Conservation (phyloP, 2,797 vertebrate genomes). For the Petrocephalus schoutedeni region DNA sequence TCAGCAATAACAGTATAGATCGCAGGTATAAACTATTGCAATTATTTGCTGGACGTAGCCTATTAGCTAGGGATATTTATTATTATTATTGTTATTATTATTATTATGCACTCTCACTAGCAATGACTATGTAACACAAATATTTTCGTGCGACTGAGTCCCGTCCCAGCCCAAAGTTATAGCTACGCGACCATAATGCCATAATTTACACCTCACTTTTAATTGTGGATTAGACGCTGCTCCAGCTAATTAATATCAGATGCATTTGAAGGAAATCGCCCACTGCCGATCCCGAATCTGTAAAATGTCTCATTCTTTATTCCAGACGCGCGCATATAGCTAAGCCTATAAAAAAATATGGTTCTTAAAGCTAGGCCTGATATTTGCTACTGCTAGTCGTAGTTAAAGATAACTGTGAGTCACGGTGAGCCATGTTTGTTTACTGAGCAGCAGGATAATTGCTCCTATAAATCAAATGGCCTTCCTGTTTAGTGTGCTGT, state of each 20-base stretch:
- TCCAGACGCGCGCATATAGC: not conserved
- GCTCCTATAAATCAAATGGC: not conserved
- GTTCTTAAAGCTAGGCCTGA: not conserved
- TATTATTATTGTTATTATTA: not conserved
- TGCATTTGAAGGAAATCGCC: not conserved
- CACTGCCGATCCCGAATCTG: not conserved
- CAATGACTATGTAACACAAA: not conserved
- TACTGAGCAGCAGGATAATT: not conserved
- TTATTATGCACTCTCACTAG: not conserved
- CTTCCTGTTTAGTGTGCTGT: not conserved
- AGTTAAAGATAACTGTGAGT: not conserved
- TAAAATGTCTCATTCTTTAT: not conserved
- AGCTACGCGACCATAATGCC: not conserved
- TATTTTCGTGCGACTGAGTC: not conserved
- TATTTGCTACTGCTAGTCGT: not conserved
- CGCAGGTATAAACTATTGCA: not conserved
- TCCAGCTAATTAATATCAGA: conserved; percentile 4
- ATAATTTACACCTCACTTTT: conserved; percentile 4
- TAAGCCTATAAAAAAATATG: not conserved
- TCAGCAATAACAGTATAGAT: not conserved
- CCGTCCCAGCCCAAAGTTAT: not conserved
- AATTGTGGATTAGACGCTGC: conserved; percentile 11
- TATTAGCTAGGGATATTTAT: no score
- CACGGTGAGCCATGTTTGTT: not conserved
- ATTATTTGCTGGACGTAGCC: not conserved